phyloP scores from a whole-genome alignment of 2,113 vertebrate genomes.

The Festucalex cinctus region DNA sequence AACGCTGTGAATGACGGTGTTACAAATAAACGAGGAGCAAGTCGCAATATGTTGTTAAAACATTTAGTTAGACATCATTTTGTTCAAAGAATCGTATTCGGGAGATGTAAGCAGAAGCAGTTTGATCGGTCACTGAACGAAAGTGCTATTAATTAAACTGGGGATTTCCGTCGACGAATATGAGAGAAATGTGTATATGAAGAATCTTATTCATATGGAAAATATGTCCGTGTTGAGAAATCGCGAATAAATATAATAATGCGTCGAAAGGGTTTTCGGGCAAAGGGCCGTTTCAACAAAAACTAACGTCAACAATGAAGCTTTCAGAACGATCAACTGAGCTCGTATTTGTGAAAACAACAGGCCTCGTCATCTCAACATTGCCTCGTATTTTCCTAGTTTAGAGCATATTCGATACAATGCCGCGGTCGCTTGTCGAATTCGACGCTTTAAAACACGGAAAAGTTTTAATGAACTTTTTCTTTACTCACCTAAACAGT shows the following conservation, averaged over 20 bases:
- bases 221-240: neutral
- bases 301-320: conserved; percentile 58
- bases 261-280: neutral
- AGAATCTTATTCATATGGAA: neutral
- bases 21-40: conserved; percentile 16
- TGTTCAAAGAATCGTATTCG: neutral
- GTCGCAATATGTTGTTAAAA: neutral
- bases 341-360: conserved; percentile 7
- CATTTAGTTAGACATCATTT: neutral
- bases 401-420: neutral
- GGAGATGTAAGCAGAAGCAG: neutral
- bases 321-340: conserved; percentile 28
- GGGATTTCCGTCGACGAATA: conserved; percentile 30
- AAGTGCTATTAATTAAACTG: conserved; percentile 10
- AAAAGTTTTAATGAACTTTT: conserved; percentile 62
- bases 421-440: neutral
- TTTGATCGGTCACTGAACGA: conserved; percentile 21
- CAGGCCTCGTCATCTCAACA: conserved; percentile 36
- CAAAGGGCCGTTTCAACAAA: conserved; percentile 36
- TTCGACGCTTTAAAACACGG: conserved; percentile 19
- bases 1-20: conserved; percentile 53
- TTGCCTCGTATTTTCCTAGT: neutral
- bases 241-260: neutral
- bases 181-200: fast-evolving
- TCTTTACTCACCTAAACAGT: conserved; percentile 67